Evolutionary conservation across 2,888 invertebrate species (phyloP), one percentile per base, ranked within the genome.

Genomic region (Neoaliturus tenellus): DNA sequence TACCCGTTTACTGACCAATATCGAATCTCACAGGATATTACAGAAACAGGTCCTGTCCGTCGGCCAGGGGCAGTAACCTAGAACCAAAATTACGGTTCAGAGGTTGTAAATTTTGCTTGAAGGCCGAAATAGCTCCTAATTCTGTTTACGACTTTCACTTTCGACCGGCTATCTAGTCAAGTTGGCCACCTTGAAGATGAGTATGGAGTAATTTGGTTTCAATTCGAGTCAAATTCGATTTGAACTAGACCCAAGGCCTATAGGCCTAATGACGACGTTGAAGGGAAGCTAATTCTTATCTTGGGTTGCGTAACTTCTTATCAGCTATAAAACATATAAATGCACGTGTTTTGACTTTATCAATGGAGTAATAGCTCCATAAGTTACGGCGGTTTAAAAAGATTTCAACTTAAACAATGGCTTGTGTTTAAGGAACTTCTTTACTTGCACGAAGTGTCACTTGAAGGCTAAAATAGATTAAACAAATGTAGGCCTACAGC

Each of bases 81-180:
- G 39, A 2, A 8, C 23, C 62, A 28, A 62, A 62, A 62, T 62
- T 62, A 62, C 14, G 31, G 62, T 28, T 62, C 31, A 28, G 62
- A 62, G 62, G 28, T 31, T 62, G 28, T 62, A 62, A 62, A 62
- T 62, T 28, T 28, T 1, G 10, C 62, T 17, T 3, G 62, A 28
- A 62, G 62, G 62, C 62, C 62, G 31, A 62, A 62, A 62, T 62
- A 31, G 62, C 62, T 62, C 62, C 62, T 62, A 62, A 62, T 62
- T 62, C 62, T 14, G 17, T 28, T 62, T 62, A 62, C 17, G n/a
- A 14, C 62, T 62, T 62, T 62, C 62, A 31, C 62, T 62, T 62
- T 62, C 62, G 14, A 62, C 62, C 28, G 14, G 62, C 62, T 14
- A 62, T 62, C 62, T 8, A 28, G 28, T 14, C 28, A 31, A 62